These are phyloP conservation scores for Rhizoglyphus robini DNA, from an alignment of 1,140 invertebrate species.

Conservation along the genomic window DNA sequence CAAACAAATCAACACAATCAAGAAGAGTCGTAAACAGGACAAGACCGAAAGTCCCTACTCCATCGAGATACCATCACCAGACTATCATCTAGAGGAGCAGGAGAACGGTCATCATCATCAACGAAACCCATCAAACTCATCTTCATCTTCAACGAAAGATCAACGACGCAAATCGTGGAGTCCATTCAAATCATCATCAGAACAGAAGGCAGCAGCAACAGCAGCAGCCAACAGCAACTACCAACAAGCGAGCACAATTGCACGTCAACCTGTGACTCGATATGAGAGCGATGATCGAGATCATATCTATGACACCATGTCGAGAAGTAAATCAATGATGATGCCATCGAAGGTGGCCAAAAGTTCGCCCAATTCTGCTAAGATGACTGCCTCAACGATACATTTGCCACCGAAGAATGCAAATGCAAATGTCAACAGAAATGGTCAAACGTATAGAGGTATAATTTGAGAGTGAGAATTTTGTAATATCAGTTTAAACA, in stretches of 20 bases:
- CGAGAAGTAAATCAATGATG: neutral
- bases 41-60: neutral
- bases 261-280: too few relatives aligned
- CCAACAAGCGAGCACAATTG: too few relatives aligned
- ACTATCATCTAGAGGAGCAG: slow-evolving; percentile 13
- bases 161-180: neutral
- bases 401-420: neutral
- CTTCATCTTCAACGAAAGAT: neutral
- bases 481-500: too few relatives aligned
- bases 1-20: slow-evolving; percentile 4
- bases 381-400: neutral
- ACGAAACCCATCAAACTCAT: neutral
- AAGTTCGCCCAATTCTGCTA: neutral
- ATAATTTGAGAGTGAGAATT: too few relatives aligned
- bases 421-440: neutral
- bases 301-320: neutral
- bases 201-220: too few relatives aligned
- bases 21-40: neutral
- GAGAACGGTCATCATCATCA: neutral
- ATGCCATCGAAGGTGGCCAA: neutral
- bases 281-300: neutral
- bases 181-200: neutral
- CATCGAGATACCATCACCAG: slow-evolving; percentile 13
- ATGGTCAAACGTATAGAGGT: neutral
- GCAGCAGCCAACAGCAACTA: too few relatives aligned